phyloP scores from a whole-genome alignment of 2,888 invertebrate species.

The Drosophila mulleri region DNA sequence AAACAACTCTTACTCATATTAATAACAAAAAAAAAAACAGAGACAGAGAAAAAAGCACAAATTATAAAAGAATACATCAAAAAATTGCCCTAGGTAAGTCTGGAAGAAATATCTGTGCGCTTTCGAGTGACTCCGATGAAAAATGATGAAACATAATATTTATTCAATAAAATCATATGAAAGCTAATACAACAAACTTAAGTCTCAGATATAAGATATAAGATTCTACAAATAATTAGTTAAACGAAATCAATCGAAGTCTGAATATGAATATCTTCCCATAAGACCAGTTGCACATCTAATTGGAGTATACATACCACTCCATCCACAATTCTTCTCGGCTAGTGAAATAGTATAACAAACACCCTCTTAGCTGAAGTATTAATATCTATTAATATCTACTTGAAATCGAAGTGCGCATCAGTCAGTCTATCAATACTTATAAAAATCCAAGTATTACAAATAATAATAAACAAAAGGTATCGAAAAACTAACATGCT shows the following conservation, averaged over 20 bases:
- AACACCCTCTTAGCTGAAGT: neutral
- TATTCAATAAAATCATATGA: neutral
- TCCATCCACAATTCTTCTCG: no score
- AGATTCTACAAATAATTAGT: neutral
- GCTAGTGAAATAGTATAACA: neutral
- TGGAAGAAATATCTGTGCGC: slow-evolving; percentile 36
- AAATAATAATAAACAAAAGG: slow-evolving; percentile 3
- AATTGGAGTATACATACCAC: no score
- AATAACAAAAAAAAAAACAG: slow-evolving; percentile 57
- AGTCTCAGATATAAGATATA: no score
- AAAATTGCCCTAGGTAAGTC: slow-evolving; percentile 44
- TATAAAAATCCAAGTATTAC: neutral
- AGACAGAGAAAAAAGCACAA: slow-evolving; percentile 25
- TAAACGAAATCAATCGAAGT: neutral
- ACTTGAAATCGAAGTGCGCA: neutral
- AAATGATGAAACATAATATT: neutral
- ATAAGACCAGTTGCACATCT: neutral
- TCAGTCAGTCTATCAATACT: neutral
- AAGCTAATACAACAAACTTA: neutral
- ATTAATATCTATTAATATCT: neutral
- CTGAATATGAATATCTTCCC: neutral
- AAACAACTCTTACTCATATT: slow-evolving; percentile 75
- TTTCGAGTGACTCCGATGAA: slow-evolving; percentile 6
- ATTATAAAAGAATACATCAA: slow-evolving; percentile 51
- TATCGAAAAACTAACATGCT: slow-evolving; percentile 29